Evolutionary conservation across 1,140 invertebrate species (phyloP).

Genomic region (Drosophila quadrilineata): DNA sequence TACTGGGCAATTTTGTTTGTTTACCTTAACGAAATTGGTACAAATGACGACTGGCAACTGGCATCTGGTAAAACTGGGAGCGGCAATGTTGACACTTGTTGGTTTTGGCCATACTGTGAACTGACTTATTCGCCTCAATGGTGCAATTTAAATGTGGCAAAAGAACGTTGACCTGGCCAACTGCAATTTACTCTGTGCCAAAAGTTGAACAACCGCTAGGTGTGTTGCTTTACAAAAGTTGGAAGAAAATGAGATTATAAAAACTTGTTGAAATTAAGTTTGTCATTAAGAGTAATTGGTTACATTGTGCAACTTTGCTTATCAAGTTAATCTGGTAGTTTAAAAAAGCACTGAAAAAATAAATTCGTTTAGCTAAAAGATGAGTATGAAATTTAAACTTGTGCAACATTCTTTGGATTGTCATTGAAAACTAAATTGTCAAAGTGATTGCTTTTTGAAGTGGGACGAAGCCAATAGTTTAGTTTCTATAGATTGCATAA

Average conservation of each 20-base stretch:
- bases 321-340: too few species aligned
- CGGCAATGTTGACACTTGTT: slow-evolving; percentile 70
- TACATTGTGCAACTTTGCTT: neutral
- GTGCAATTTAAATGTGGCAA: slow-evolving; percentile 59
- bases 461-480: slow-evolving; percentile 4
- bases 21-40: slow-evolving; percentile 71
- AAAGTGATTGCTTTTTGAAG: slow-evolving; percentile 14
- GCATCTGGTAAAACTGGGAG: slow-evolving; percentile 8
- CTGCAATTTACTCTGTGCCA: neutral
- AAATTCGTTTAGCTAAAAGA: neutral
- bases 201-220: too few species aligned
- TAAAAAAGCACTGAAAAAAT: neutral
- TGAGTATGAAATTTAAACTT: neutral
- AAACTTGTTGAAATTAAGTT: neutral
- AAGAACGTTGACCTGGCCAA: slow-evolving; percentile 48
- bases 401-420: neutral
- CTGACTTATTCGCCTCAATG: slow-evolving; percentile 65
- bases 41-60: slow-evolving; percentile 18
- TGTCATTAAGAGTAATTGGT: neutral
- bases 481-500: slow-evolving; percentile 31
- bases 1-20: slow-evolving; percentile 43
- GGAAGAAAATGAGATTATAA: neutral
- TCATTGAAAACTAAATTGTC: slow-evolving; percentile 11
- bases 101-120: slow-evolving; percentile 50
- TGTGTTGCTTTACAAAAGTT: too few species aligned